Evolutionary conservation across 2,113 vertebrate species (phyloP), one percentile per base, ranked within the genome.

Genomic region (Apistogramma diplotaenia): DNA sequence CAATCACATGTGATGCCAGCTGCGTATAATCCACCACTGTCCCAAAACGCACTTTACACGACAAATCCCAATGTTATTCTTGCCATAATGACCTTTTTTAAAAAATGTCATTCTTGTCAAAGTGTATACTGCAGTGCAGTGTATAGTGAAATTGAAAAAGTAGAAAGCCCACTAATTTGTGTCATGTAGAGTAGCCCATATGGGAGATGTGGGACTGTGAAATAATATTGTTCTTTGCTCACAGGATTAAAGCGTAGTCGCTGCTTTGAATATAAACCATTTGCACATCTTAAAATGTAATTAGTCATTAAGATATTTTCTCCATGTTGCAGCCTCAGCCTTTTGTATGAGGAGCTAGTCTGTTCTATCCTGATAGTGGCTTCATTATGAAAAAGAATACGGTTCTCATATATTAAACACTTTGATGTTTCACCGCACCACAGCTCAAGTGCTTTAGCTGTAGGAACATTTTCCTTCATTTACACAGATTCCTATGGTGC

Each of bases 231-330:
- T 90, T 84, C 59, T 90, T 87, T 89, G 85, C 84, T 85, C 78
- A 72, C 80, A 85, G 62, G 88, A 90, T 84, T 79, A 92, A 89
- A 88, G 81, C 75, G 12, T 3, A 74, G 73, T 67, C 83, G 21
- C 54, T 19, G 84, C 86, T 84, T 89, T 89, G 84, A 88, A 85
- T 78, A 84, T 79, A 83, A 85, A 87, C 77, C 81, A 79, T 91
- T 92, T 92, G 70, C 79, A 89, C 89, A 86, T 89, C 86, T 89
- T 89, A 81, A 90, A 92, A 89, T 86, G 87, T 91, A 91, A 92
- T 92, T 93, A 92, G 80, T 92, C 86, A 89, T 84, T 85, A 82
- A 89, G 90, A 92, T 88, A 72, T 86, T 89, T 91, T 65, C 65
- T 77, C 59, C 49, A 21, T 85, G 86, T 80, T 89, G 84, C 90